phyloP scores from a whole-genome alignment of 2,797 vertebrate species.

The Potorous gilbertii region DNA sequence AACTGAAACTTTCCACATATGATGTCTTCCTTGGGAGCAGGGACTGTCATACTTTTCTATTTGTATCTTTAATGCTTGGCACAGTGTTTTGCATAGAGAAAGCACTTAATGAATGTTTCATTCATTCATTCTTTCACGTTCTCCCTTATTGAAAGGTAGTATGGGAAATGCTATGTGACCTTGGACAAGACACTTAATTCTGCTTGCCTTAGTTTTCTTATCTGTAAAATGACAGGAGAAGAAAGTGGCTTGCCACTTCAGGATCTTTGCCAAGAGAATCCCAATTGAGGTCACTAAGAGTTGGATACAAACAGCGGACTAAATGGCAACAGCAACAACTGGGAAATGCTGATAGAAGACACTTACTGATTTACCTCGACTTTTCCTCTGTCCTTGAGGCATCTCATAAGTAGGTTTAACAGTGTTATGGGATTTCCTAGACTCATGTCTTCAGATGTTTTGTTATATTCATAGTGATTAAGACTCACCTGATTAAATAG shows the following conservation, averaged over 20 bases:
- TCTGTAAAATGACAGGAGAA: background rate
- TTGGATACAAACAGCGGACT: background rate
- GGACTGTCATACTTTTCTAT: too few species aligned
- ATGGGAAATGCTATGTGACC: background rate
- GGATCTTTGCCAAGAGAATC: background rate
- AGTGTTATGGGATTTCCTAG: background rate
- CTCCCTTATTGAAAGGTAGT: background rate
- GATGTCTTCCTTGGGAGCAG: too few species aligned
- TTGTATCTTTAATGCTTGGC: too few species aligned
- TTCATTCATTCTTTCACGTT: too few species aligned
- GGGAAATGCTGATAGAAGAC: background rate
- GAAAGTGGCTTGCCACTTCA: background rate
- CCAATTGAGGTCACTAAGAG: background rate
- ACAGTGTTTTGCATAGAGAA: too few species aligned
- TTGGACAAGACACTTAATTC: background rate
- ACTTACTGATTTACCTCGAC: background rate
- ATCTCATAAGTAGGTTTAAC: conserved; percentile 37
- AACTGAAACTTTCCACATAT: background rate
- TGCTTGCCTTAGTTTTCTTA: background rate
- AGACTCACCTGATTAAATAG: background rate
- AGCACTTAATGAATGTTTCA: too few species aligned
- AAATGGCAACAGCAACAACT: background rate
- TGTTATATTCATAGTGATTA: background rate
- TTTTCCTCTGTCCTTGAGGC: conserved; percentile 32
- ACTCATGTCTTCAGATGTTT: background rate